Percentiles rank a stretch among this genome's conserved stretches.
Conservation (phyloP, 2,888 invertebrate species). For the Conomelus anceps region DNA sequence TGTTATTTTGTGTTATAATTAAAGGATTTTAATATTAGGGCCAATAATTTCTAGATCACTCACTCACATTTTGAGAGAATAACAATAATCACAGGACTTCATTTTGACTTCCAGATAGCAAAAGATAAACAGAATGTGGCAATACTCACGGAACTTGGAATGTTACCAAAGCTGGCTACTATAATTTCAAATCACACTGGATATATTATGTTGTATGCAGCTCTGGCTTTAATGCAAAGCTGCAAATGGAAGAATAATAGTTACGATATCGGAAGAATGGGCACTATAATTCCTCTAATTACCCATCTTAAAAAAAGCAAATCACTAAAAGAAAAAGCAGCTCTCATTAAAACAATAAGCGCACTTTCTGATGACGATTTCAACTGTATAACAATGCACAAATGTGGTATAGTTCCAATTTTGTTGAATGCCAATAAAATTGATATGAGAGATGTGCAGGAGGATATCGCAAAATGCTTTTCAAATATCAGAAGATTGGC, state of each 20-base stretch:
- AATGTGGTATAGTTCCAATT: conserved; percentile 55
- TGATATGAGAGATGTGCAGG: conserved; percentile 49
- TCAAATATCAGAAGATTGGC: conserved; percentile 85
- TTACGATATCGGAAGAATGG: conserved; percentile 74
- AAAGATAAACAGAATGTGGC: conserved; percentile 87
- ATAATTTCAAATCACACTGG: conserved; percentile 50
- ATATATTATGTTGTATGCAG: conserved; percentile 55
- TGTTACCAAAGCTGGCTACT: conserved; percentile 73
- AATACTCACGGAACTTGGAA: conserved; percentile 88
- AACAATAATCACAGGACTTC: background rate
- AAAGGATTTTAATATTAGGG: too few relatives aligned
- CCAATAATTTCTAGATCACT: too few relatives aligned
- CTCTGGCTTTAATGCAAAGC: conserved; percentile 88
- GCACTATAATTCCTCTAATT: conserved; percentile 78
- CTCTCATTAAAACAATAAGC: conserved; percentile 81
- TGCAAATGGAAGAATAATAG: conserved; percentile 85
- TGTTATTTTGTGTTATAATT: too few relatives aligned
- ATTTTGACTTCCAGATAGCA: conserved; percentile 53
- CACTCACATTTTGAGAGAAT: background rate
- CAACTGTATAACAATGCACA: conserved; percentile 93
- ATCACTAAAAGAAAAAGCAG: conserved; percentile 66
- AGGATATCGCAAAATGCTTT: conserved; percentile 88
- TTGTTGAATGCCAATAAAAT: conserved; percentile 22
- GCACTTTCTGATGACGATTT: conserved; percentile 84
- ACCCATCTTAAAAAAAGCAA: conserved; percentile 78